Percentiles rank a stretch among this genome's conserved stretches.
Evolutionary conservation across 1,140 invertebrate genomes (phyloP).

Genomic region (Meloidogyne hapla): DNA sequence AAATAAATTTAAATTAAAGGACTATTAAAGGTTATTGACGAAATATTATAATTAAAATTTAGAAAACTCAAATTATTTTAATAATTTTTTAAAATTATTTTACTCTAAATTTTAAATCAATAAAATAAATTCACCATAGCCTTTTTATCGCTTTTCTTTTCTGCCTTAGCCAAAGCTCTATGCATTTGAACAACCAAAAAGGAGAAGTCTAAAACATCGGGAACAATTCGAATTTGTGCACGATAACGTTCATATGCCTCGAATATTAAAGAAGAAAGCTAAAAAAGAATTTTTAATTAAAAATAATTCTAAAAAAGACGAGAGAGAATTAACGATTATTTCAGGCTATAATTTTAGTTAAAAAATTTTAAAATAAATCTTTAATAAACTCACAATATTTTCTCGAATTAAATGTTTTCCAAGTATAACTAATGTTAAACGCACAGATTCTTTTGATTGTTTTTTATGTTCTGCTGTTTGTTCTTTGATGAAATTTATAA

Average conservation of each 20-base stretch:
- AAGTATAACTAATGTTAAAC: constrained; percentile 43
- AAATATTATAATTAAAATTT: too few relatives aligned
- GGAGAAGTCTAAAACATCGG: constrained; percentile 40
- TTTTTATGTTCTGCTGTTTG: constrained; percentile 12
- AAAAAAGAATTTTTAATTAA: constrained; percentile 23
- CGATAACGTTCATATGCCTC: constrained; percentile 45
- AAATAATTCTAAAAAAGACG: constrained; percentile 3
- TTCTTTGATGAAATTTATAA: constrained; percentile 25
- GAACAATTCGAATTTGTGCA: constrained; percentile 44
- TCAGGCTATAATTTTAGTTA: too few relatives aligned
- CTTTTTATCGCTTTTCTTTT: constrained; percentile 48
- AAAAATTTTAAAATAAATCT: not conserved
- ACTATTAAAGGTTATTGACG: too few relatives aligned
- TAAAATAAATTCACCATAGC: not conserved
- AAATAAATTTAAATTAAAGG: constrained; percentile 1
- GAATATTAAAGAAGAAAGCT: constrained; percentile 42
- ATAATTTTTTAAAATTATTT: too few relatives aligned
- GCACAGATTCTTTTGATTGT: constrained; percentile 26
- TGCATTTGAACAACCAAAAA: constrained; percentile 54
- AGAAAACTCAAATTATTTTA: not conserved
- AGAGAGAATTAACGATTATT: too few relatives aligned
- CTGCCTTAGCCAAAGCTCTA: constrained; percentile 50
- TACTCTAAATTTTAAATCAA: too few relatives aligned
- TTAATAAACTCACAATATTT: constrained; percentile 31
- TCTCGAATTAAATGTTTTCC: constrained; percentile 35